Evolutionary conservation across 2,888 invertebrate species (phyloP), one percentile per base, ranked within the genome.

Genomic region (Yponomeuta plumbellus): DNA sequence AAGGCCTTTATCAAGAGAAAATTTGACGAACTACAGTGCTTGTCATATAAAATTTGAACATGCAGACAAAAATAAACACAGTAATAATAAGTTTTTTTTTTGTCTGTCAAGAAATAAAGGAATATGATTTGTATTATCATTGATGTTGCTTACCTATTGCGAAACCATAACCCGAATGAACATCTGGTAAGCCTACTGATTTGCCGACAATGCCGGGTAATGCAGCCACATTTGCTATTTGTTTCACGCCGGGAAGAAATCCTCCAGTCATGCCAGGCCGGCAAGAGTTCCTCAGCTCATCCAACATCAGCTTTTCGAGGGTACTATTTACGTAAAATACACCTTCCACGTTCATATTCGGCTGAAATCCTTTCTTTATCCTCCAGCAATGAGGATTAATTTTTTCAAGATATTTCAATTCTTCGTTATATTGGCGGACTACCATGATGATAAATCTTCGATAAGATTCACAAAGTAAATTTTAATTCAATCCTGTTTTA

Each of bases 311-410:
- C 75, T 95, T 95, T 84, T 99, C 99, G 73, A 99, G 91, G 8
- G 94, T 94, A 69, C 93, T 93, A 80, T 99, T 99, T 0, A 99
- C 99, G 85, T 98, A 99, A 86, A 99, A 99, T 39, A 97, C 91
- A 21, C 99, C 99, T 88, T 99, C 99, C 13, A 99, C 98, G 76
- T 98, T 98, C 99, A 99, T 99, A 78, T 99, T 99, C 0, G 99
- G 98, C 79, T 99, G 99, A 85, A 99, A 99, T 4, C 99, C 99
- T 83, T 97, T 99, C 80, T 99, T 99, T 70, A 99, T 99, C 78
- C 93, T 94, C 98, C 99, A 99, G 74, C 94, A 94, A 79, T 95
- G 92, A 17, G 96, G 93, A 75, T 93, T 95, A 4, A 98, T 92
- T 85, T 96, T 97, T 81, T 99, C 98, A 73, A 99, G 89, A 81